A percentile compares a stretch with the other conserved stretches of the same genome.
phyloP scores from a whole-genome alignment of 2,113 vertebrate genomes.

The Nesospiza acunhae region DNA sequence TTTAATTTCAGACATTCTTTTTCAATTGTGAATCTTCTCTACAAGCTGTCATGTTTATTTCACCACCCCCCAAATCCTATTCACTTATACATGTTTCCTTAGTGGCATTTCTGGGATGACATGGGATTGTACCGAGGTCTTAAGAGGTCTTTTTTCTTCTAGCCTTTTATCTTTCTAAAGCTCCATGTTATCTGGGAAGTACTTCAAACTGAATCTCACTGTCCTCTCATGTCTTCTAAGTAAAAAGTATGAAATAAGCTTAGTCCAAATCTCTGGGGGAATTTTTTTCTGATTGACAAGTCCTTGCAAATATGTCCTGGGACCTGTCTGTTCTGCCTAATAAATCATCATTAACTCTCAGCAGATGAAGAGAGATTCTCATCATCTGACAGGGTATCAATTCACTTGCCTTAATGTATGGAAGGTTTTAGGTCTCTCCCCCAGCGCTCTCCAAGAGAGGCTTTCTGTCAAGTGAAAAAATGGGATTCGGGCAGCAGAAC shows the following conservation, averaged over 20 bases:
- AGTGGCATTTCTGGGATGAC: constrained; percentile 11
- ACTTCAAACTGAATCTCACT: background rate
- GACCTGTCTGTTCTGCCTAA: constrained; percentile 41
- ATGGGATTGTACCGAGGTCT: background rate
- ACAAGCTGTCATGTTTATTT: background rate
- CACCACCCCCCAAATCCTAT: background rate
- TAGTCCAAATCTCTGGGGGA: constrained; percentile 4
- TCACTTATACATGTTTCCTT: background rate
- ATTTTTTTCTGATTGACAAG: constrained; percentile 44
- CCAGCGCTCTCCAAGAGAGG: background rate
- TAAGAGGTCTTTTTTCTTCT: constrained; percentile 15
- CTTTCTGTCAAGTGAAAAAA: constrained; percentile 60
- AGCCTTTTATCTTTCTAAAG: constrained; percentile 34
- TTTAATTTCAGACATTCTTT: background rate
- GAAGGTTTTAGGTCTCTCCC: constrained; percentile 13
- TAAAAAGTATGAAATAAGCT: constrained; percentile 28
- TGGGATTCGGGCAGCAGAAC: constrained; percentile 3
- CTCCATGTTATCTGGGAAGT: background rate
- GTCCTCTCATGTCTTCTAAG: constrained; percentile 17
- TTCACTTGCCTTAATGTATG: constrained; percentile 44
- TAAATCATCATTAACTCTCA: constrained; percentile 59
- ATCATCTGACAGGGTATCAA: constrained; percentile 47
- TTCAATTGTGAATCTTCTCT: background rate
- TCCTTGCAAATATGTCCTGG: constrained; percentile 30
- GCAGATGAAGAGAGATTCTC: constrained; percentile 44